Evolutionary conservation across 2,797 vertebrate species (phyloP).

Genomic region (Spondyliosoma cantharus): DNA sequence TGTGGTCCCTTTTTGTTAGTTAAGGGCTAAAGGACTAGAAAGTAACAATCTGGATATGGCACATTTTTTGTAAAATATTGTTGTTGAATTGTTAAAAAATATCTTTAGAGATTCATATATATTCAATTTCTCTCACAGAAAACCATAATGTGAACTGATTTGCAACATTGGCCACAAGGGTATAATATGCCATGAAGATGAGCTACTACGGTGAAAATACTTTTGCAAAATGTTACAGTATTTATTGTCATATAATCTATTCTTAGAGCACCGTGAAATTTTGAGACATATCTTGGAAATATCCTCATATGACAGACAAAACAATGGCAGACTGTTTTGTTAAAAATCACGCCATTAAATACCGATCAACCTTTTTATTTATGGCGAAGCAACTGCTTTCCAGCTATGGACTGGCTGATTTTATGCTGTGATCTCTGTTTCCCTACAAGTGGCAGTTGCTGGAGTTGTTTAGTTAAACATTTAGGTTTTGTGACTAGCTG

Average conservation of each 20-base stretch:
- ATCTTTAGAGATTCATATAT: no score
- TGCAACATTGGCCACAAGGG: background rate
- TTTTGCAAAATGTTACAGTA: background rate
- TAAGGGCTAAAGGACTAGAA: no score
- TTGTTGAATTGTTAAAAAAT: no score
- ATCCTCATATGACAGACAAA: background rate
- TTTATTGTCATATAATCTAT: background rate
- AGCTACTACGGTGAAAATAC: background rate
- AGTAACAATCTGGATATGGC: no score
- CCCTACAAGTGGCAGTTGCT: slow-evolving; percentile 8
- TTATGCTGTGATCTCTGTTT: slow-evolving; percentile 12
- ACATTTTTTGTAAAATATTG: no score
- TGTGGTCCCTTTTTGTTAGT: no score
- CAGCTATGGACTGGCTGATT: background rate
- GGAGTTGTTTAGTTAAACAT: slow-evolving; percentile 29
- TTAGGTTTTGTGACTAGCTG: slow-evolving; percentile 34
- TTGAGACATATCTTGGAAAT: background rate
- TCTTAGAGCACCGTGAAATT: background rate
- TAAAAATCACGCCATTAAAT: slow-evolving; percentile 3
- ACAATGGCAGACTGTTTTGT: background rate
- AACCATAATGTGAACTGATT: background rate
- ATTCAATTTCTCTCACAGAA: no score
- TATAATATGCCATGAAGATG: background rate
- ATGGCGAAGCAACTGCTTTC: background rate
- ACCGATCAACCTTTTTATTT: slow-evolving; percentile 11